Evolutionary conservation across 1,140 invertebrate species (phyloP), one percentile per base, ranked within the genome.

Genomic region (Aphelenchoides fujianensis): DNA sequence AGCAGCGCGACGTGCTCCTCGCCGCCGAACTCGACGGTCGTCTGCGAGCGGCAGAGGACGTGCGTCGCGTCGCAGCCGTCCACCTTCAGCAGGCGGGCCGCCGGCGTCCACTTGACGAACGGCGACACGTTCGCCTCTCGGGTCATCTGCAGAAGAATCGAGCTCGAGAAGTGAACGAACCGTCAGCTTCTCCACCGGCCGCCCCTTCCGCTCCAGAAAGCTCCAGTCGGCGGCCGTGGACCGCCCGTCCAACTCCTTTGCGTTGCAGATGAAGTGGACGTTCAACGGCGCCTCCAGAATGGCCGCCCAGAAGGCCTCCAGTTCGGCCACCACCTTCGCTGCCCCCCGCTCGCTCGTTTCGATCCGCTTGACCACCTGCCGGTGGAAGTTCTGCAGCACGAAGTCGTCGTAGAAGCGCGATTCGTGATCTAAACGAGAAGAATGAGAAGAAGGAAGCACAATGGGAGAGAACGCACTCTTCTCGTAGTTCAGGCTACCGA

Each of bases 51-150:
- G 82, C 91, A 91, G 71, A 87, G 87, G 31, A 92, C 86, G 85
- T 89, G 93, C 0, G 88, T 88, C 0, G 91, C 91, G 84, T 94
- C 92, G 53, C 91, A 88, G 36, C 90, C 90, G 32, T 91, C 92
- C 73, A 94, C 87, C n/a, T 91, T 91, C 73, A 91, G 88, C 68
- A 92, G 88, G 79, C 28, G 59, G 2, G 28, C 16, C 16, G 1
- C 59, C 48, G 16, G 59, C 1, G 1, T 28, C 59, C 59, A 61
- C n/a, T 19, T 61, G 2, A 31, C 16, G 16, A 19, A 61, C n/a
- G 16, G 27, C n/a, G 59, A 19, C 1, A 19, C 2, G 27, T 61
- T 28, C 28, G 28, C 27, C 48, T 61, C 16, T 1, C 59, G 27
- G 27, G 28, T 28, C n/a, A 28, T 19, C 59, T 53, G 52, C 19